Conservation (phyloP, 1,140 invertebrate genomes). For the Eumeta japonica region DNA sequence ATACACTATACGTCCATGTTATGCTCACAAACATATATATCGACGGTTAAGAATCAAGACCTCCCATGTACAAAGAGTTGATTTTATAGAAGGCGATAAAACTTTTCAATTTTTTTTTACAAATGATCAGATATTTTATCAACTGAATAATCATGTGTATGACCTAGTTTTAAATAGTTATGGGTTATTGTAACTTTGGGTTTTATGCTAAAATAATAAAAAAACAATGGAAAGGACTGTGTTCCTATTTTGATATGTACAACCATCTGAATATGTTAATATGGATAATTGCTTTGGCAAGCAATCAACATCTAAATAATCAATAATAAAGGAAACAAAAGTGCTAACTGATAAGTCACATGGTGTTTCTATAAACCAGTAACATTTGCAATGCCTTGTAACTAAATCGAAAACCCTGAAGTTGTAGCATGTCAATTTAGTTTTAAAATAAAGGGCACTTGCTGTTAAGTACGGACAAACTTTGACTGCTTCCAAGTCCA, state of each 20-base stretch:
- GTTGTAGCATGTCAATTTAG: constrained; percentile 44
- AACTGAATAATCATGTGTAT: too few species aligned
- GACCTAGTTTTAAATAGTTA: constrained; percentile 41
- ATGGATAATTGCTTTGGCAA: constrained; percentile 12
- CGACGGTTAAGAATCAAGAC: too few species aligned
- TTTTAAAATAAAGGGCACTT: constrained; percentile 43
- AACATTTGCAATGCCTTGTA: constrained; percentile 22
- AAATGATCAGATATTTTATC: too few species aligned
- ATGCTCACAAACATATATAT: too few species aligned
- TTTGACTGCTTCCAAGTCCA: constrained; percentile 37
- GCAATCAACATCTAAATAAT: constrained; percentile 19
- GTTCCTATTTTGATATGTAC: constrained; percentile 34
- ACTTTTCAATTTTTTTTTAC: too few species aligned
- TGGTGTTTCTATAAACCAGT: constrained; percentile 40
- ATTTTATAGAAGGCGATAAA: too few species aligned
- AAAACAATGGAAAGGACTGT: constrained; percentile 28
- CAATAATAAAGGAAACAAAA: constrained; percentile 28
- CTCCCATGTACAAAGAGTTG: too few species aligned
- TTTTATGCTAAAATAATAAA: constrained; percentile 16
- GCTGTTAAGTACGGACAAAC: constrained; percentile 30
- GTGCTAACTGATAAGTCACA: constrained; percentile 32
- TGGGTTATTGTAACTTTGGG: constrained; percentile 28
- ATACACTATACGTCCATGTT: too few species aligned
- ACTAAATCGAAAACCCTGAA: constrained; percentile 47
- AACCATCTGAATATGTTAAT: constrained; percentile 29